Conservation (phyloP, 2,888 invertebrate species). For the Synanthedon myopaeformis region DNA sequence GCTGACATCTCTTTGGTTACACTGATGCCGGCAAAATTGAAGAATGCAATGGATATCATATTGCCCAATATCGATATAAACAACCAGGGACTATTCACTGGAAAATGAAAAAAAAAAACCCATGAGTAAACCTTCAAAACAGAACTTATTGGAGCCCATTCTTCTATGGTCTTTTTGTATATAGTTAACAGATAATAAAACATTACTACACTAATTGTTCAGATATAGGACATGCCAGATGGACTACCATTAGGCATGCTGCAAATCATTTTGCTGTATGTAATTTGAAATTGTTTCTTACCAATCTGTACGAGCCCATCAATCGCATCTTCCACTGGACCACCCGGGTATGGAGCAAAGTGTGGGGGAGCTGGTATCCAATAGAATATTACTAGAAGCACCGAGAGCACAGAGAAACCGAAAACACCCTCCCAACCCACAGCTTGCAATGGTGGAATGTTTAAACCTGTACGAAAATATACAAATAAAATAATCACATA, state of each 20-base stretch:
- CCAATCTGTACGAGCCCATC: slow-evolving; percentile 89
- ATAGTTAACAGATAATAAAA: no score
- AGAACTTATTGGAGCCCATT: no score
- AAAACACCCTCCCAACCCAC: slow-evolving; percentile 91
- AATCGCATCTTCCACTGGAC: slow-evolving; percentile 84
- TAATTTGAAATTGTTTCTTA: slow-evolving; percentile 27
- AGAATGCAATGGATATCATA: slow-evolving; percentile 89
- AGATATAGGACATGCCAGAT: no score
- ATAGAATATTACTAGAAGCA: slow-evolving; percentile 72
- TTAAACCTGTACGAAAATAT: slow-evolving; percentile 60
- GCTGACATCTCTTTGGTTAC: slow-evolving; percentile 95
- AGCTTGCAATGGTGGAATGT: slow-evolving; percentile 90
- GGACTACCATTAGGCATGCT: no score
- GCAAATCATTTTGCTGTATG: no score
- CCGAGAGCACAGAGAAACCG: slow-evolving; percentile 46
- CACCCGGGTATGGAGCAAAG: slow-evolving; percentile 80
- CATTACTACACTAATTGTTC: no score
- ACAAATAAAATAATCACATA: no score
- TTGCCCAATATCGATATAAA: slow-evolving; percentile 73
- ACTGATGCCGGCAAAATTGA: slow-evolving; percentile 92
- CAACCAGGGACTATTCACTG: slow-evolving; percentile 49
- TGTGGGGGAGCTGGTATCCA: slow-evolving; percentile 81
- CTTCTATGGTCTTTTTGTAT: no score
- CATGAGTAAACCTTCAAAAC: no score
- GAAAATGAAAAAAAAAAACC: no score